These are phyloP conservation scores for Lithobius niger DNA, from an alignment of 1,140 invertebrate species.

Conservation along the genomic window DNA sequence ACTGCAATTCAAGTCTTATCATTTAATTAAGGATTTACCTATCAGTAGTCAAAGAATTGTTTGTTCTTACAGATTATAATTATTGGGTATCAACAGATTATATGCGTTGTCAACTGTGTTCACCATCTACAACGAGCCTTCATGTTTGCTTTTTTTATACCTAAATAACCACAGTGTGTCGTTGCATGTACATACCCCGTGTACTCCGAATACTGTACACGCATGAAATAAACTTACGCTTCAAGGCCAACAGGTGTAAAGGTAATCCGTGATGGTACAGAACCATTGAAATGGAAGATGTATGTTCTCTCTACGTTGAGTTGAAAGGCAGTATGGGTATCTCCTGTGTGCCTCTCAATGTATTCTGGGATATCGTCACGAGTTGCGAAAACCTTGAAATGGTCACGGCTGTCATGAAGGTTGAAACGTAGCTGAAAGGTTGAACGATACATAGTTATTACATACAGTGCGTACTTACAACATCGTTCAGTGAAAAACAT, in stretches of 20 bases:
- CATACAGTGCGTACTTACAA: neutral
- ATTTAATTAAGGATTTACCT: too few relatives aligned
- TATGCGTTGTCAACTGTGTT: neutral
- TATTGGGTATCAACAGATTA: neutral
- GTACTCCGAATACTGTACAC: neutral
- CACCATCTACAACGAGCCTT: neutral
- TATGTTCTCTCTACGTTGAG: slow-evolving; percentile 1
- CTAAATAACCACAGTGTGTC: neutral
- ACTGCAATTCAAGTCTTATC: too few relatives aligned
- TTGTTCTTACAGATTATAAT: neutral
- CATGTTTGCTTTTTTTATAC: neutral
- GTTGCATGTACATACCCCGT: neutral
- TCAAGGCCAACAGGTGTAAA: neutral
- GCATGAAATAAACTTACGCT: neutral
- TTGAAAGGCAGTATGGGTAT: neutral
- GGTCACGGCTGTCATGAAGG: neutral
- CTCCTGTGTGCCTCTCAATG: neutral
- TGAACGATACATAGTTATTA: neutral
- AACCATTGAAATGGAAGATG: slow-evolving; percentile 11
- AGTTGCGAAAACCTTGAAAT: neutral
- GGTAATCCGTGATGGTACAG: neutral
- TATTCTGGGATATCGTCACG: neutral
- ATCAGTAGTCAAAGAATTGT: neutral
- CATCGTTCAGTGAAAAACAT: neutral
- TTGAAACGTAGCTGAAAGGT: slow-evolving; percentile 2